These are phyloP conservation scores for Melanaphis sacchari DNA, from an alignment of 1,140 invertebrate genomes.

Conservation along the genomic window DNA sequence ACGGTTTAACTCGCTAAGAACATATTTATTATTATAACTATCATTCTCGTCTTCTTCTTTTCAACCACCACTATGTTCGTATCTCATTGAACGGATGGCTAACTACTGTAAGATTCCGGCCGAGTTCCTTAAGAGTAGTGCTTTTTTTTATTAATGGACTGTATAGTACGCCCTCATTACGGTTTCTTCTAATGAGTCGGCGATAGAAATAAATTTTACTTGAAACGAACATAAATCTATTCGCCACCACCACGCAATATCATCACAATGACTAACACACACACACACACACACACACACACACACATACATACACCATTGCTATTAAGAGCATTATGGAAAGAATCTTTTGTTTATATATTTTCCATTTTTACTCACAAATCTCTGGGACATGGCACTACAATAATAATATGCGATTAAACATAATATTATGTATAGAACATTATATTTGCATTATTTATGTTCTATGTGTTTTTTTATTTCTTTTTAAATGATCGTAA, in stretches of 20 bases:
- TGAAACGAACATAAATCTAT: constrained; percentile 36
- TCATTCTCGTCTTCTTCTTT: background rate
- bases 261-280: background rate
- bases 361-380: background rate
- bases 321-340: constrained; percentile 1
- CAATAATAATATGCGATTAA: background rate
- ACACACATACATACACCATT: too few species aligned
- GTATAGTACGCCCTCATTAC: constrained; percentile 18
- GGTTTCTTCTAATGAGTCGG: constrained; percentile 31
- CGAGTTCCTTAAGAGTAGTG: constrained; percentile 19
- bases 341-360: background rate
- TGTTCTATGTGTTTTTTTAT: too few species aligned
- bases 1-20: background rate
- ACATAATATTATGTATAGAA: background rate
- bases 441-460: too few species aligned
- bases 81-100: background rate
- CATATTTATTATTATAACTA: background rate
- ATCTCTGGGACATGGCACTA: background rate
- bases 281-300: background rate
- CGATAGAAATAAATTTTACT: constrained; percentile 23
- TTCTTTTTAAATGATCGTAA: too few species aligned
- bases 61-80: too few species aligned
- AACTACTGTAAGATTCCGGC: background rate
- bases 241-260: background rate
- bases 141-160: constrained; percentile 24